phyloP scores from a whole-genome alignment of 2,888 invertebrate species.

The Dasypolia templi region DNA sequence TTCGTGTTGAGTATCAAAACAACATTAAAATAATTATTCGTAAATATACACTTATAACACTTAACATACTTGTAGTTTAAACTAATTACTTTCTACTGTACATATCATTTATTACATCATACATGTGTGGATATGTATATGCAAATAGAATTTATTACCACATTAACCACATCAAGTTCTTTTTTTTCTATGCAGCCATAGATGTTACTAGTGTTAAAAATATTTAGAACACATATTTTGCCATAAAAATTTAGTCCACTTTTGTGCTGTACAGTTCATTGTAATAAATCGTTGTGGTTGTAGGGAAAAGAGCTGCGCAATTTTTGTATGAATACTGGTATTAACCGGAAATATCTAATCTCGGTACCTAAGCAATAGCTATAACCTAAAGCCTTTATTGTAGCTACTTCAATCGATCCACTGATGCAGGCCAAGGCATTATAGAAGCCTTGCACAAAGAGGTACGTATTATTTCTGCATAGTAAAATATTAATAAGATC shows the following conservation, averaged over 20 bases:
- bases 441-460: conserved; percentile 52
- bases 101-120: conserved; percentile 54
- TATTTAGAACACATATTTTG: conserved; percentile 10
- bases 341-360: neutral
- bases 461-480: conserved; percentile 17
- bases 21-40: conserved; percentile 81
- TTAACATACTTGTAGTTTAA: conserved; percentile 55
- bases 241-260: neutral
- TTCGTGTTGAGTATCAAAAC: conserved; percentile 90
- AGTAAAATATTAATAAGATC: conserved; percentile 22
- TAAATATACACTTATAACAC: conserved; percentile 79
- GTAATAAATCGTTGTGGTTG: conserved; percentile 23
- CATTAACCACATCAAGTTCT: neutral
- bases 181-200: neutral
- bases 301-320: neutral
- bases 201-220: conserved; percentile 31
- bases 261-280: conserved; percentile 36
- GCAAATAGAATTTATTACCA: conserved; percentile 15
- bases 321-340: neutral
- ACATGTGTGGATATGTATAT: conserved; percentile 23
- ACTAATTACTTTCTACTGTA: conserved; percentile 71
- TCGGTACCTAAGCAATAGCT: neutral
- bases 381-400: neutral
- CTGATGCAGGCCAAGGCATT: conserved; percentile 56
- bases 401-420: conserved; percentile 53